Evolutionary conservation across 2,113 vertebrate genomes (phyloP).

Genomic region (Seriola aureovittata): DNA sequence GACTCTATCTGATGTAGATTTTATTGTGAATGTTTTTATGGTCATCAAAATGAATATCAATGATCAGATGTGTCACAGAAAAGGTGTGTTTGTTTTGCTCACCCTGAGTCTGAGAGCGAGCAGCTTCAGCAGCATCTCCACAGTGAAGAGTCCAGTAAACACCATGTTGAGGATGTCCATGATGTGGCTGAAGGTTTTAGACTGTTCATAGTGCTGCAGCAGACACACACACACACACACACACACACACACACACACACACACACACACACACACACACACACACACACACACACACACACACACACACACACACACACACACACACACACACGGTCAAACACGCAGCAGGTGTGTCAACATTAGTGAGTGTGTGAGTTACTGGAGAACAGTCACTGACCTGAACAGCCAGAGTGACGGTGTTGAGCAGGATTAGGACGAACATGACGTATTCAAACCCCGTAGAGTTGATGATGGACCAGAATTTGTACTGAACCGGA

Average conservation of each 20-base stretch:
- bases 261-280: neutral
- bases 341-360: constrained; percentile 16
- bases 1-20: too few relatives aligned
- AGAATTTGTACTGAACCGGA: constrained; percentile 91
- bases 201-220: constrained; percentile 92
- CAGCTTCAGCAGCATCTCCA: constrained; percentile 95
- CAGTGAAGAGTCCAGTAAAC: constrained; percentile 94
- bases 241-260: neutral
- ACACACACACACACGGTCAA: neutral
- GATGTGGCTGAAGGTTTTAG: constrained; percentile 90
- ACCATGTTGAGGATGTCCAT: constrained; percentile 98
- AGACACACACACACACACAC: constrained; percentile 25
- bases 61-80: neutral
- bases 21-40: too few relatives aligned
- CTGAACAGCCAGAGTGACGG: constrained; percentile 93
- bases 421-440: constrained; percentile 95
- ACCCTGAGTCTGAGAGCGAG: constrained; percentile 93
- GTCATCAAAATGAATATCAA: too few relatives aligned
- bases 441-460: constrained; percentile 97
- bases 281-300: constrained; percentile 28
- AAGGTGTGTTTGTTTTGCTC: constrained; percentile 16
- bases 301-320: constrained; percentile 27
- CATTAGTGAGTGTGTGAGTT: rapidly evolving
- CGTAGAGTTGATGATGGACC: constrained; percentile 94
- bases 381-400: constrained; percentile 48